Percentiles rank a stretch among this genome's conserved stretches.
These are phyloP conservation scores for Poeciliopsis turneri DNA, from an alignment of 2,797 vertebrate genomes.

Conservation along the genomic window DNA sequence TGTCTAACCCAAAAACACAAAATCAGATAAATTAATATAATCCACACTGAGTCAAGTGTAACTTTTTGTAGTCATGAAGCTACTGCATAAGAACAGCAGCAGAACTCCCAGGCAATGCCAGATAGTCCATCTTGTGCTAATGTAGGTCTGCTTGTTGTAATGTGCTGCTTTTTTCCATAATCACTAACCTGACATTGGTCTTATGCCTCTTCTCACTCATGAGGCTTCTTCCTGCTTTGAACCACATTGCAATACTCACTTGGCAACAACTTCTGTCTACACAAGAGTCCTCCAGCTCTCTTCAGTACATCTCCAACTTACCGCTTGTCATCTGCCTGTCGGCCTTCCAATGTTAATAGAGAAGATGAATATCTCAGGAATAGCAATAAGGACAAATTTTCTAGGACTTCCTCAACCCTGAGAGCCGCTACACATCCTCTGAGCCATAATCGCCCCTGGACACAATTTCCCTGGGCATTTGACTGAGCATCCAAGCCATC, in stretches of 20 bases:
- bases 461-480: not conserved
- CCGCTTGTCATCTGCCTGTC: not conserved
- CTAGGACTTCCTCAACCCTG: not conserved
- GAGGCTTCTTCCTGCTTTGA: not conserved
- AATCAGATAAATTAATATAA: not conserved
- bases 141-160: not conserved
- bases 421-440: not conserved
- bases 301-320: not conserved
- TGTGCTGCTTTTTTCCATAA: not conserved
- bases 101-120: not conserved
- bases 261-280: not conserved
- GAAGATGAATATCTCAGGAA: not conserved
- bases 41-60: not conserved
- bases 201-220: not conserved
- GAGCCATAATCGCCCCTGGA: not conserved
- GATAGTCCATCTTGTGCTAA: not conserved
- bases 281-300: not conserved
- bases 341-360: not conserved
- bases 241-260: not conserved
- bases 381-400: constrained; percentile 1
- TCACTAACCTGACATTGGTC: not conserved
- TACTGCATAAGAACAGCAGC: not conserved
- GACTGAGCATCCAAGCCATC: not conserved
- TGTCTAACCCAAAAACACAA: not conserved
- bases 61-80: not conserved